Evolutionary conservation across 1,140 invertebrate genomes (phyloP).

Genomic region (Pemphigus obesinymphae): DNA sequence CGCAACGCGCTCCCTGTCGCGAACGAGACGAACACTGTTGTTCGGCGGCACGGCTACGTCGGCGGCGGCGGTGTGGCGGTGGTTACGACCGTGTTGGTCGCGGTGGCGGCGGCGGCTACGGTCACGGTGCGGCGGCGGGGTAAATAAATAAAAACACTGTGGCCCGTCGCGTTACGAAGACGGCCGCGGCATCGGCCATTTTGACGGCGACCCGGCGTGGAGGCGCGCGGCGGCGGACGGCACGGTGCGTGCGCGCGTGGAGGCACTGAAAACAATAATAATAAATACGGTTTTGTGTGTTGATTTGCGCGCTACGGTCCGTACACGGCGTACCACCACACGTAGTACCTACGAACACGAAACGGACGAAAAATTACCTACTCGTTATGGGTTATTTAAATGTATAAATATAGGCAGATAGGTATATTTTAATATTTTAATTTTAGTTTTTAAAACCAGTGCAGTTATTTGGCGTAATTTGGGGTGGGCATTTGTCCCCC

Average conservation of each 20-base stretch:
- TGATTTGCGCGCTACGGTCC: background rate
- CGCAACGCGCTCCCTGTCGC: background rate
- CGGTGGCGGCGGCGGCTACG: background rate
- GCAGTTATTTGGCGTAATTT: too few relatives aligned
- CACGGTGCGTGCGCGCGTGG: background rate
- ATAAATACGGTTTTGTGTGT: too few relatives aligned
- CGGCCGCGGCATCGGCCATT: conserved; percentile 31
- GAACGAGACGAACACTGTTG: background rate
- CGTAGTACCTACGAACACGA: too few relatives aligned
- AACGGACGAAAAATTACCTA: too few relatives aligned
- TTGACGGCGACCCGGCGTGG: background rate
- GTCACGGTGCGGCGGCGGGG: background rate
- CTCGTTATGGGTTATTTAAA: too few relatives aligned
- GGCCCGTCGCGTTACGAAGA: background rate
- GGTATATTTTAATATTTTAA: too few relatives aligned
- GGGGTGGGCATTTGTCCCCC: too few relatives aligned
- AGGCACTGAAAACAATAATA: too few relatives aligned
- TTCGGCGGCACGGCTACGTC: background rate
- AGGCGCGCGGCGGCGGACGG: background rate
- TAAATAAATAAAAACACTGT: conserved; percentile 32
- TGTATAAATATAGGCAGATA: too few relatives aligned
- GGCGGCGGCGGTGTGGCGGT: background rate
- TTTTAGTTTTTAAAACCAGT: too few relatives aligned
- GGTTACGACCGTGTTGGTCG: background rate
- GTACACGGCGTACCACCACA: background rate